Base-by-base conservation (phyloP, 2,113 vertebrate genomes). In the Cavia aperea region DNA sequence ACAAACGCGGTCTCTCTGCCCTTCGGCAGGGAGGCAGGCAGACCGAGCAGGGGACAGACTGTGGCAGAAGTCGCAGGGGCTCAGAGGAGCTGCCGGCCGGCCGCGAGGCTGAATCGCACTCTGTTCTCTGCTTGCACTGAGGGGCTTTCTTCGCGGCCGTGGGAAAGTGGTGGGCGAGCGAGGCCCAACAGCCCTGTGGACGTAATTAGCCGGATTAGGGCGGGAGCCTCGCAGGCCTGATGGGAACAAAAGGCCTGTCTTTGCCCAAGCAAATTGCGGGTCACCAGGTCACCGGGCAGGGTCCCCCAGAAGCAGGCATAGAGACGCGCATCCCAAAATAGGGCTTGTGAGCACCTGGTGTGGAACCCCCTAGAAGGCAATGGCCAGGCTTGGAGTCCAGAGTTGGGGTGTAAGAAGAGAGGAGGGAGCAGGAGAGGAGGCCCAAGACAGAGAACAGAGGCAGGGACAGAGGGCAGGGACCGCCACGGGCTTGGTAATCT, bases 151-250 rank as follows among this genome's bases (percentile, higher is more conserved):
- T 98, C 97, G 92, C 92, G 70, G 97, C 97, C 98, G 98, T 98
- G 98, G 98, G 98, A 98, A 98, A 98, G 97, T 97, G 97, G 98
- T 98, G 98, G 98, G 98, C 97, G 98, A 98, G 97, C 66, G 58
- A n/a, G 81, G 96, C 96, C 95, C 70, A 7, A 93, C 97, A 94
- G 97, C 98, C 96, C 95, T 98, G 97, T 95, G 97, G 98, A 98
- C 97, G 97, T 98, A 98, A 98, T 98, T 98, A 98, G 98, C 97
- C 94, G 97, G 97, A 98, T 98, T 98, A 97, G 97, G 97, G 97
- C 96, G 97, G 97, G 98, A 97, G 97, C 96, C 88, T 95, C 94
- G 96, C 97, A 95, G 97, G 95, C 94, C 97, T 84, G 95, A 68
- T 36, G 72, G 96, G 97, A 97, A 98, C 97, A 98, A 98, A 98